These are phyloP conservation scores for Micrastur ruficollis DNA, from an alignment of 2,797 vertebrate genomes.

Conservation along the genomic window DNA sequence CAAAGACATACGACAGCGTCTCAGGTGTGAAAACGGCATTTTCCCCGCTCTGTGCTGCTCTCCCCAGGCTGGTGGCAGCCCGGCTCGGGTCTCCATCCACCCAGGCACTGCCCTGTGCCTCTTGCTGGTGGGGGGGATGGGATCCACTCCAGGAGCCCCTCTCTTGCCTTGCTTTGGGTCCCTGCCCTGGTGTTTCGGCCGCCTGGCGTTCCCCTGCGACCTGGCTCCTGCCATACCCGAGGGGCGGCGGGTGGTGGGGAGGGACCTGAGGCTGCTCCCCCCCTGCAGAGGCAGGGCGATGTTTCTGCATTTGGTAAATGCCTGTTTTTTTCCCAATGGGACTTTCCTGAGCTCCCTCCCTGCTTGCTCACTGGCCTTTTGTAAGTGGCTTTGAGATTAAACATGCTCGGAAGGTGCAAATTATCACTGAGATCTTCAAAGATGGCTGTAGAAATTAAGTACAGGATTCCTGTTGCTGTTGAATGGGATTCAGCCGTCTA, in stretches of 20 bases:
- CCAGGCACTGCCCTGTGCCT: neutral
- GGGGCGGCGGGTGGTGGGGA: neutral
- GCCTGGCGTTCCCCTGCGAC: neutral
- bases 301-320: neutral
- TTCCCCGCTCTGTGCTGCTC: accelerated
- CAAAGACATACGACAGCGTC: accelerated
- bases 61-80: neutral
- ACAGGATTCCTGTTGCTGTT: neutral
- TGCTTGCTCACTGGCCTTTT: accelerated
- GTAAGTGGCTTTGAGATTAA: neutral
- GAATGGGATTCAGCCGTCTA: neutral
- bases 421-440: neutral
- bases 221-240: accelerated
- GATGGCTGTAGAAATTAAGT: neutral
- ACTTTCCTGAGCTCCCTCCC: neutral
- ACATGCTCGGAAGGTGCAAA: neutral
- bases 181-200: neutral
- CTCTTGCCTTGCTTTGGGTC: neutral
- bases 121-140: neutral
- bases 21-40: accelerated
- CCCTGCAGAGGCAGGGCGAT: accelerated
- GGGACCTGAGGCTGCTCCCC: neutral
- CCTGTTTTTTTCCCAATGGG: accelerated
- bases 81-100: accelerated
- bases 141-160: neutral